Evolutionary conservation across 35 echinoderm and acorn worm genomes (phyloP).

Genomic region (Heliocidaris erythrogramma): DNA sequence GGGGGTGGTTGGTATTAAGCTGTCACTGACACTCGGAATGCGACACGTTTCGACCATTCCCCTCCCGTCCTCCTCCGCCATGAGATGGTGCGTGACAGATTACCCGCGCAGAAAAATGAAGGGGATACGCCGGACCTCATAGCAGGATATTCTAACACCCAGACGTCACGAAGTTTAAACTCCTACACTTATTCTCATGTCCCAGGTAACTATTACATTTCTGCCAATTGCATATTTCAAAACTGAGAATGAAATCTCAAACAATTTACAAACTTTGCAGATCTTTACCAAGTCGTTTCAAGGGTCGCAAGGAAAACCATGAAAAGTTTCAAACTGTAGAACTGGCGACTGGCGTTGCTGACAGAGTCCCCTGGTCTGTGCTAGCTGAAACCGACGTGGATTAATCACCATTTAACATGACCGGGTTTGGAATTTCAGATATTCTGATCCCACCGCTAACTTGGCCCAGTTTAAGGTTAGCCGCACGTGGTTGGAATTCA

Average conservation of each 20-base stretch:
- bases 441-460: slow-evolving; percentile 26
- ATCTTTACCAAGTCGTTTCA: background rate
- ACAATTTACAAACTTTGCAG: background rate
- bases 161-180: background rate
- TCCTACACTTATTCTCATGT: background rate
- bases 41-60: slow-evolving; percentile 41
- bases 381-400: slow-evolving; percentile 9
- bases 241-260: background rate
- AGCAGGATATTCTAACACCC: background rate
- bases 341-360: background rate
- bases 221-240: background rate
- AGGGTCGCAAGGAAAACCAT: background rate
- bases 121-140: background rate
- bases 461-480: slow-evolving; percentile 36
- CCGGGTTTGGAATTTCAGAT: slow-evolving; percentile 32
- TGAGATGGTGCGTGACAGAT: slow-evolving; percentile 16
- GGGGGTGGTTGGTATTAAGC: slow-evolving; percentile 19
- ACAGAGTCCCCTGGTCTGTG: background rate
- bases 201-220: background rate
- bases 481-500: slow-evolving; percentile 14
- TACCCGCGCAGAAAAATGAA: background rate
- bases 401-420: slow-evolving; percentile 39
- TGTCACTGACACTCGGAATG: slow-evolving; percentile 41
- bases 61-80: background rate
- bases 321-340: background rate